phyloP scores from a whole-genome alignment of 2,888 invertebrate species.

The Dolichopus griseipennis region DNA sequence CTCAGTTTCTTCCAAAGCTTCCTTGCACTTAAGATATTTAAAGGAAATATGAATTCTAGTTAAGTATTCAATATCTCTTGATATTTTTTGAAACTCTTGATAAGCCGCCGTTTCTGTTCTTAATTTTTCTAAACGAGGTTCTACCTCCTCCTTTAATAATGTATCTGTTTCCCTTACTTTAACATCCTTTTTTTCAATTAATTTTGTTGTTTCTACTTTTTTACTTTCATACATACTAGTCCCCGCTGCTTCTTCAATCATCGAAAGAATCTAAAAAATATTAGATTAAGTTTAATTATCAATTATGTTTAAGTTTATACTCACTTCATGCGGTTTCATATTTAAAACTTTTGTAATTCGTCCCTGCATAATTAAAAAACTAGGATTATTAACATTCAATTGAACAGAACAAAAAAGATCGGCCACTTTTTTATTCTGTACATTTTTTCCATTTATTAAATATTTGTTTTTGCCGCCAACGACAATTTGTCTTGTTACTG shows the following conservation, averaged over 20 bases:
- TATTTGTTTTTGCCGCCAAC: slow-evolving; percentile 89
- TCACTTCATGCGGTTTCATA: slow-evolving; percentile 94
- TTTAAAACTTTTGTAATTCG: slow-evolving; percentile 96
- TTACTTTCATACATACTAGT: slow-evolving; percentile 95
- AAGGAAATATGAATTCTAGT: slow-evolving; percentile 51
- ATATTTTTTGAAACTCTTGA: slow-evolving; percentile 77
- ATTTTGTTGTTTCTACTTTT: slow-evolving; percentile 73
- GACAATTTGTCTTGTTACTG: slow-evolving; percentile 76
- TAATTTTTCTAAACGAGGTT: slow-evolving; percentile 78
- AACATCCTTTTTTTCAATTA: slow-evolving; percentile 85
- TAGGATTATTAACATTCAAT: slow-evolving; percentile 97
- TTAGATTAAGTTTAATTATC: slow-evolving; percentile 2
- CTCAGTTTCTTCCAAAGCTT: slow-evolving; percentile 46
- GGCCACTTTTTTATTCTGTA: slow-evolving; percentile 79
- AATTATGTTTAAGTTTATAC: slow-evolving; percentile 17
- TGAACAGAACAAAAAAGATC: slow-evolving; percentile 96
- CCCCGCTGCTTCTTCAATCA: slow-evolving; percentile 99
- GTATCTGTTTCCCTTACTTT: slow-evolving; percentile 78
- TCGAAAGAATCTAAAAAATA: slow-evolving; percentile 65
- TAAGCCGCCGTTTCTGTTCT: slow-evolving; percentile 77
- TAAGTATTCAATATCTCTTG: slow-evolving; percentile 75
- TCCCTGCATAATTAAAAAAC: slow-evolving; percentile 99
- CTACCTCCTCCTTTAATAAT: slow-evolving; percentile 72
- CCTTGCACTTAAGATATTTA: slow-evolving; percentile 44
- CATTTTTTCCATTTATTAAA: slow-evolving; percentile 84